These are phyloP conservation scores for Drosophila malerkotliana DNA, from an alignment of 1,140 invertebrate genomes.

Conservation along the genomic window DNA sequence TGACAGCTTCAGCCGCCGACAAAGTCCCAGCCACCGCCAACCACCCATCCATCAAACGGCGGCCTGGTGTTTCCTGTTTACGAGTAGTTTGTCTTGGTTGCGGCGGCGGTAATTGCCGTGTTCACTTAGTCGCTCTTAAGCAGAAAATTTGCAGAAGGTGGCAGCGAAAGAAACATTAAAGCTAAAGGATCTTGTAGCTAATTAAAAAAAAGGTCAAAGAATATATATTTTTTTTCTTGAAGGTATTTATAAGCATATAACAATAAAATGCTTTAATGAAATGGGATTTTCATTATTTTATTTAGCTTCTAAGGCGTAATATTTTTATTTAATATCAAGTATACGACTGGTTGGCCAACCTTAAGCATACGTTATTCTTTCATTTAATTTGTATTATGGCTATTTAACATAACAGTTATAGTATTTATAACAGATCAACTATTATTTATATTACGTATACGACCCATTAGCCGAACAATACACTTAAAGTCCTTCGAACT, in stretches of 20 bases:
- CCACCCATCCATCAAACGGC: slow-evolving; percentile 35
- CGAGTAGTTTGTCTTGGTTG: slow-evolving; percentile 45
- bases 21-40: slow-evolving; percentile 14
- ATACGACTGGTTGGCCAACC: no score
- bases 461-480: no score
- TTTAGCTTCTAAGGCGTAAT: not conserved
- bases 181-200: not conserved
- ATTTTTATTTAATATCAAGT: not conserved
- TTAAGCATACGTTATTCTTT: no score
- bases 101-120: slow-evolving; percentile 42
- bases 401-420: not conserved
- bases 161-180: not conserved
- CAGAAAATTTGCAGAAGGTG: not conserved
- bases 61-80: slow-evolving; percentile 34
- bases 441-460: no score
- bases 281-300: no score
- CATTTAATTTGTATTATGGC: no score
- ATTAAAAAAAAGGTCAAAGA: not conserved
- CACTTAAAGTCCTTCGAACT: no score
- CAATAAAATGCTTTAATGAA: no score
- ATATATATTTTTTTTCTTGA: no score
- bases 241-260: no score
- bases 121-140: slow-evolving; percentile 12
- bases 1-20: slow-evolving; percentile 58
- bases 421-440: no score